Conservation (phyloP, 2,888 invertebrate species). For the Phrixothrix hirtus region DNA sequence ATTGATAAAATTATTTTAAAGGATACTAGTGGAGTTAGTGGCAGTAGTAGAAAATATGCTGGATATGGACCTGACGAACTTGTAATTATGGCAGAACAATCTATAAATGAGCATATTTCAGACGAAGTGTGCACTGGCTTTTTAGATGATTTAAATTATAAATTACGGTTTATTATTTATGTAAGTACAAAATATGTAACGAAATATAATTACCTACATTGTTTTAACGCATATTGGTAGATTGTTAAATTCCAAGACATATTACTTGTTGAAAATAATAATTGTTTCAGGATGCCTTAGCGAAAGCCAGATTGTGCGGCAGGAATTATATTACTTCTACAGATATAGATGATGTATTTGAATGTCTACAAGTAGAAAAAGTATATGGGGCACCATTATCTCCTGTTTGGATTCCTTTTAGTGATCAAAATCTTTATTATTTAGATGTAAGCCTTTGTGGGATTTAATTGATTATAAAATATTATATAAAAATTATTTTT, state of each 20-base stretch:
- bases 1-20: conserved; percentile 1
- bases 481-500: too few relatives aligned
- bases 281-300: conserved; percentile 47
- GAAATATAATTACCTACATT: too few relatives aligned
- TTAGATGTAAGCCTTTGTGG: conserved; percentile 52
- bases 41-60: conserved; percentile 44
- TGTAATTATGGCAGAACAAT: conserved; percentile 48
- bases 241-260: too few relatives aligned
- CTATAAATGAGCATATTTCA: conserved; percentile 44
- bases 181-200: conserved; percentile 46
- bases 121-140: conserved; percentile 48
- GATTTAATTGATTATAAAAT: too few relatives aligned
- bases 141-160: conserved; percentile 53
- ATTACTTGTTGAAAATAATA: neutral
- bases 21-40: too few relatives aligned
- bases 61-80: conserved; percentile 50
- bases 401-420: conserved; percentile 49
- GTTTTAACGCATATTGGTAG: too few relatives aligned
- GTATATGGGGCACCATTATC: conserved; percentile 48
- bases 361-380: conserved; percentile 47
- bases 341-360: conserved; percentile 51
- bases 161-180: conserved; percentile 51
- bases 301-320: conserved; percentile 48
- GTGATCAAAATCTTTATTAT: conserved; percentile 45
- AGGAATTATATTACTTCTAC: conserved; percentile 46